Evolutionary conservation across 1,140 invertebrate species (phyloP).

Genomic region (Theocolax elegans): DNA sequence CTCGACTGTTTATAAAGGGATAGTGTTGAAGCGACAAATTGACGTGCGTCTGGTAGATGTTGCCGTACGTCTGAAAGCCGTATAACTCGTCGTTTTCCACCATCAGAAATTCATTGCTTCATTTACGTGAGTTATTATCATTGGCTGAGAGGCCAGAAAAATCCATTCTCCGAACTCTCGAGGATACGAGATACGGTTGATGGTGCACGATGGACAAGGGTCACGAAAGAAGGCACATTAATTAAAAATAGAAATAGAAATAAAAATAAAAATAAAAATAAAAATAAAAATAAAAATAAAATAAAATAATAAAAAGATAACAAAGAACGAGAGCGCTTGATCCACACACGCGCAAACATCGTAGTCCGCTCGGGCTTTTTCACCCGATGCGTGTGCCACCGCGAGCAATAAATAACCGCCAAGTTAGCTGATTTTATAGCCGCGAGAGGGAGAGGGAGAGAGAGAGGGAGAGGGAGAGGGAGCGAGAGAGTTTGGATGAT

Average conservation of each 20-base stretch:
- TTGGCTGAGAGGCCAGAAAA: slow-evolving; percentile 17
- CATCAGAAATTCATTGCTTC: slow-evolving; percentile 34
- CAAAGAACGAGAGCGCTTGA: no score
- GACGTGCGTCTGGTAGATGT: no score
- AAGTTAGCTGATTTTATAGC: slow-evolving; percentile 67
- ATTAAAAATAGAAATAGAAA: no score
- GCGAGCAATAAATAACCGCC: slow-evolving; percentile 68
- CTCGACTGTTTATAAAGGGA: no score
- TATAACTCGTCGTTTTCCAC: slow-evolving; percentile 1
- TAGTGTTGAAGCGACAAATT: no score
- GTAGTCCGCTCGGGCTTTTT: slow-evolving; percentile 57
- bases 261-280: slow-evolving; percentile 6
- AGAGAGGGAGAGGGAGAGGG: slow-evolving; percentile 45
- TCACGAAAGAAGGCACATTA: no score
- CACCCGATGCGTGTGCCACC: slow-evolving; percentile 63
- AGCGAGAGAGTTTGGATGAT: not conserved
- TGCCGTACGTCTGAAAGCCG: no score
- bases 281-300: not conserved
- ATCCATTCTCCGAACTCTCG: slow-evolving; percentile 10
- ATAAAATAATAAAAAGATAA: no score
- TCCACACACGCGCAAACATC: not conserved
- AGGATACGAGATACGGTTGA: slow-evolving; percentile 9
- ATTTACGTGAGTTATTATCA: slow-evolving; percentile 32
- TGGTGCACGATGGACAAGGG: not conserved
- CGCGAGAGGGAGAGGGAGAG: slow-evolving; percentile 48